These are phyloP conservation scores for Tympanoctomys barrerae DNA, from an alignment of 2,797 vertebrate genomes.

Conservation along the genomic window DNA sequence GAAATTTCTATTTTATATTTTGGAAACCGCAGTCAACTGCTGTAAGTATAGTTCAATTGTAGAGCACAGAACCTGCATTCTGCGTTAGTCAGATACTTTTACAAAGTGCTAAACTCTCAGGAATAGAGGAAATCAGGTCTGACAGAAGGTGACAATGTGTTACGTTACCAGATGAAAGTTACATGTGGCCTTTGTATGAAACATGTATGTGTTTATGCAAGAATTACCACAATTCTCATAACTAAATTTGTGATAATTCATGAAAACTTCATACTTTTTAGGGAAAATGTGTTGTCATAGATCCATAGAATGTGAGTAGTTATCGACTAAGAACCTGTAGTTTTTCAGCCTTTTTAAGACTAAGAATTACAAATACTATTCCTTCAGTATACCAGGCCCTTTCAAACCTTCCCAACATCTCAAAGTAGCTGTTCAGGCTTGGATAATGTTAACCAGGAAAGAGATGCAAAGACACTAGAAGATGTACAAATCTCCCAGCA, in stretches of 20 bases:
- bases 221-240: not conserved
- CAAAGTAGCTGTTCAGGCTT: not conserved
- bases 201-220: not conserved
- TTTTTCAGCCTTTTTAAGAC: not conserved
- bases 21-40: not conserved
- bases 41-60: not conserved
- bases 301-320: not conserved
- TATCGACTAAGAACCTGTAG: not conserved
- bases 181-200: not conserved
- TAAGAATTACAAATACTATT: not conserved
- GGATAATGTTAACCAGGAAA: not conserved
- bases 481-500: not conserved
- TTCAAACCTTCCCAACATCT: not conserved
- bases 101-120: not conserved
- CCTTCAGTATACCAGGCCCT: not conserved
- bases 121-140: constrained; percentile 3
- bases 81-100: not conserved
- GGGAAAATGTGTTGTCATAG: not conserved
- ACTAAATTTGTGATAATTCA: not conserved
- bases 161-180: not conserved
- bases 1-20: not conserved
- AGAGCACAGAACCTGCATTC: not conserved
- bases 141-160: not conserved
- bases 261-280: not conserved
- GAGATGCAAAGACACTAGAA: not conserved